Evolutionary conservation across 2,797 vertebrate species (phyloP).

Genomic region (Paramormyrops hopkinsi): DNA sequence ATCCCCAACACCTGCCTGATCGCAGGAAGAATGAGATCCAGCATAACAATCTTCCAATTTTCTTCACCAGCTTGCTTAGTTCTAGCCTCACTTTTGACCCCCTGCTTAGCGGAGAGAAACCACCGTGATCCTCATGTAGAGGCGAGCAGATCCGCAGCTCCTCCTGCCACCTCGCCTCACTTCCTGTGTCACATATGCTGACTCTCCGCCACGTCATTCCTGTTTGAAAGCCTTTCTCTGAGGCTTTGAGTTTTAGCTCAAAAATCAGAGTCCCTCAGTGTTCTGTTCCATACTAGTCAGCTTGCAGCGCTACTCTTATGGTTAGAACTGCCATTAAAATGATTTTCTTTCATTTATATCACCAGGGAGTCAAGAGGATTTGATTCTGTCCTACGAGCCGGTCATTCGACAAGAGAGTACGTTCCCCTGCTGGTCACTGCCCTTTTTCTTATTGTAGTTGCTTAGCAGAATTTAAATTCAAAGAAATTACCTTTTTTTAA

Average conservation of each 20-base stretch:
- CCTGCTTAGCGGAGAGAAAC: neutral
- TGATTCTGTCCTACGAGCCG: conserved; percentile 90
- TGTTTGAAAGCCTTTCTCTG: conserved; percentile 10
- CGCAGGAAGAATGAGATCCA: neutral
- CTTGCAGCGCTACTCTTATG: neutral
- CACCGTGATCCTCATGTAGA: neutral
- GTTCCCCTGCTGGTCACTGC: conserved; percentile 36
- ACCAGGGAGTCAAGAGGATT: conserved; percentile 88
- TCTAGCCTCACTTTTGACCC: neutral
- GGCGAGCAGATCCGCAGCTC: neutral
- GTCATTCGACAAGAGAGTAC: conserved; percentile 95
- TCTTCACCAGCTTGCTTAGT: neutral
- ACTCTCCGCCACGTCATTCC: neutral
- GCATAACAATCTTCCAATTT: neutral
- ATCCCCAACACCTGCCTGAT: neutral
- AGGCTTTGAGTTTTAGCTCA: conserved; percentile 23
- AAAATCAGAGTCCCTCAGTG: neutral
- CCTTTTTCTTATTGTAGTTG: neutral
- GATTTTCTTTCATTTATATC: conserved; percentile 48
- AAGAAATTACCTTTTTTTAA: neutral
- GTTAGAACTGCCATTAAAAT: neutral
- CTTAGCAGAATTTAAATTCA: neutral
- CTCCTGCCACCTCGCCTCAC: neutral
- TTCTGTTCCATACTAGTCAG: conserved; percentile 28
- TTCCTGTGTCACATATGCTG: neutral